phyloP scores from a whole-genome alignment of 2,888 invertebrate genomes.

The Microplitis manilae region DNA sequence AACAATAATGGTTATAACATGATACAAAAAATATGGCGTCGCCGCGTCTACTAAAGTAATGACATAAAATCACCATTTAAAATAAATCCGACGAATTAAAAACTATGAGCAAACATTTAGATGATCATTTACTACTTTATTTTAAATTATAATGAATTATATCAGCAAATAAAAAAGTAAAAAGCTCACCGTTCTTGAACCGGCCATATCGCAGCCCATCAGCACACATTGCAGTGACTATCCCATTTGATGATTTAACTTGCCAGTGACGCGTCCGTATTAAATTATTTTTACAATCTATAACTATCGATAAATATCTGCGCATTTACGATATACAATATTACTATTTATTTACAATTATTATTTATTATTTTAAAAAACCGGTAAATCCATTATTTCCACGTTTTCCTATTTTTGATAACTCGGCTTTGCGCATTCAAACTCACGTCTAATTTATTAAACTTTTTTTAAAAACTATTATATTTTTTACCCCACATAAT shows the following conservation, averaged over 20 bases:
- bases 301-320: background rate
- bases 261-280: background rate
- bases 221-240: slow-evolving; percentile 52
- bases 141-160: slow-evolving; percentile 38
- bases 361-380: background rate
- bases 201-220: slow-evolving; percentile 53
- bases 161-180: slow-evolving; percentile 26
- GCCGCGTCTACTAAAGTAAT: background rate
- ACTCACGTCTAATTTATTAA: no score
- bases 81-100: background rate
- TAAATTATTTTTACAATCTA: slow-evolving; percentile 8
- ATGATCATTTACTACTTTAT: background rate
- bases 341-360: background rate
- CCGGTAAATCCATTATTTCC: slow-evolving; percentile 5
- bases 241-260: slow-evolving; percentile 40
- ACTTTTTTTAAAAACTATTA: no score
- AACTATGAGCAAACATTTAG: background rate
- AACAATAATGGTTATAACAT: background rate
- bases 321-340: background rate
- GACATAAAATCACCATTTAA: background rate
- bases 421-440: background rate
- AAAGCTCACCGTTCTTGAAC: slow-evolving; percentile 51
- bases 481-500: no score
- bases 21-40: background rate
- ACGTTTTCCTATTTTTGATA: background rate